A percentile compares a stretch with the other conserved stretches of the same genome.
phyloP scores from a whole-genome alignment of 2,888 invertebrate genomes.

The Lithophane ornitopus region DNA sequence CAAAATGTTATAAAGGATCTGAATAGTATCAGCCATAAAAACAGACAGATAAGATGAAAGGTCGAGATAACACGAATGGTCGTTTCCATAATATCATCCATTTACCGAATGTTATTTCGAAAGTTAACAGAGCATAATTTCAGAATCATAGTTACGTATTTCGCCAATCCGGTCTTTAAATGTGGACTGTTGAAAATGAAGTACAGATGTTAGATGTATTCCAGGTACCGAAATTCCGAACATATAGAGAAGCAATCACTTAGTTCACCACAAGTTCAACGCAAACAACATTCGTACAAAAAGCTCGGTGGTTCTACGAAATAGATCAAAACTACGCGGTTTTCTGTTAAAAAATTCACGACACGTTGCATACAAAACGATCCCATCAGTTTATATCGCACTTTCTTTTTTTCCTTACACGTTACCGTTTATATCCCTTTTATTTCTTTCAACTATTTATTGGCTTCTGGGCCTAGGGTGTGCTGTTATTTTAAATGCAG shows the following conservation, averaged over 20 bases:
- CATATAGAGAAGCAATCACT: conserved; percentile 64
- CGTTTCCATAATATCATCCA: conserved; percentile 26
- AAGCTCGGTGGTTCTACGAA: conserved; percentile 48
- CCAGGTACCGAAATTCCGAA: conserved; percentile 41
- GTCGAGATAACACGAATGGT: conserved; percentile 33
- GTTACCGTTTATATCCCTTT: conserved; percentile 57
- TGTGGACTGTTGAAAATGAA: conserved; percentile 28
- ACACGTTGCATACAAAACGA: conserved; percentile 67
- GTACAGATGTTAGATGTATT: conserved; percentile 33
- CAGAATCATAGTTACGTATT: conserved; percentile 43
- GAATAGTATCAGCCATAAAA: conserved; percentile 41
- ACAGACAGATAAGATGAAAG: conserved; percentile 26
- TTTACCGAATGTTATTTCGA: conserved; percentile 34
- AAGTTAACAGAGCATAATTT: conserved; percentile 32
- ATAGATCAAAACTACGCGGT: conserved; percentile 65
- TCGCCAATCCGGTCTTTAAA: conserved; percentile 8
- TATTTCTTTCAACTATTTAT: conserved; percentile 64
- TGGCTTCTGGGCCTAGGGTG: conserved; percentile 15
- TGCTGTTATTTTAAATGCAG: conserved; percentile 24
- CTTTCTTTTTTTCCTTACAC: conserved; percentile 60
- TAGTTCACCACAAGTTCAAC: conserved; percentile 59
- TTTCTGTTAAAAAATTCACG: conserved; percentile 66
- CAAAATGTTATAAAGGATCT: conserved; percentile 25
- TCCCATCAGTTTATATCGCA: conserved; percentile 69
- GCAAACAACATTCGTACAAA: conserved; percentile 59